phyloP scores from a whole-genome alignment of 1,140 invertebrate species.

The Streblospio benedicti region DNA sequence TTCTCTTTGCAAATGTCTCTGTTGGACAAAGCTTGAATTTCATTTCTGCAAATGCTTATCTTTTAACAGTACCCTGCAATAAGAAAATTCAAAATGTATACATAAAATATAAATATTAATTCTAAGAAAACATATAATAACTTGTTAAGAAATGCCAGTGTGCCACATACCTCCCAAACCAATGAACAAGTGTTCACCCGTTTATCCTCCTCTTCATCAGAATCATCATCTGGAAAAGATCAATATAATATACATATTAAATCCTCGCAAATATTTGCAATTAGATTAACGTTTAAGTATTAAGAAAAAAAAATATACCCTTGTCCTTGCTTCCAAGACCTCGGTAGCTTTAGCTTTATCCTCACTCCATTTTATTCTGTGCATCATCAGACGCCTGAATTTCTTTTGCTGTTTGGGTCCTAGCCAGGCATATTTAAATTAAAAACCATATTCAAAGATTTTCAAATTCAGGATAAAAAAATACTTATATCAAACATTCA shows the following conservation, averaged over 20 bases:
- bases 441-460: too few relatives aligned
- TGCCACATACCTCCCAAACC: constrained; percentile 67
- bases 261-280: background rate
- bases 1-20: constrained; percentile 87
- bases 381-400: constrained; percentile 86
- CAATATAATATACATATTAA: background rate
- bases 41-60: constrained; percentile 81
- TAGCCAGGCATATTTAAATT: constrained; percentile 23
- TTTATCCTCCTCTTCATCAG: constrained; percentile 57
- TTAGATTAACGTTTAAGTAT: too few relatives aligned
- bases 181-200: constrained; percentile 78
- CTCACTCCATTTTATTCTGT: constrained; percentile 95
- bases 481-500: too few relatives aligned
- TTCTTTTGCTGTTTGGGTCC: constrained; percentile 89
- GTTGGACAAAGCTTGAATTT: constrained; percentile 91
- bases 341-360: constrained; percentile 52
- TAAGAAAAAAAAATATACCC: too few relatives aligned
- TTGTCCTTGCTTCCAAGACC: too few relatives aligned
- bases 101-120: too few relatives aligned
- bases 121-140: too few relatives aligned
- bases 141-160: too few relatives aligned
- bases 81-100: too few relatives aligned
- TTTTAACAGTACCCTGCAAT: constrained; percentile 68
- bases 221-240: constrained; percentile 30
- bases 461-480: too few relatives aligned